Evolutionary conservation across 2,888 invertebrate genomes (phyloP).

Genomic region (Sisyra terminalis): DNA sequence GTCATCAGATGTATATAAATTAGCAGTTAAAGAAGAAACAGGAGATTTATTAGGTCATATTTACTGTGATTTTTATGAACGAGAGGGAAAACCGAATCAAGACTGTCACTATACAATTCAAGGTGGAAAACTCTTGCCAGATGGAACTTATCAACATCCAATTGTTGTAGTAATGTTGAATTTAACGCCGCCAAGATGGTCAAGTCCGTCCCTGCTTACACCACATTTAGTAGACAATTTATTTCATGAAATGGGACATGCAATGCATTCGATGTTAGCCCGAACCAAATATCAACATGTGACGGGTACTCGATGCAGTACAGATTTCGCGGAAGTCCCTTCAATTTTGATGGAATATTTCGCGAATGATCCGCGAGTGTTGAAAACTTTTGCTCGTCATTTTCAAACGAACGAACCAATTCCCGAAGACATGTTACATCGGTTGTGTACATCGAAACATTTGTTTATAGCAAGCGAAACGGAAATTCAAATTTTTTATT

Average conservation of each 20-base stretch:
- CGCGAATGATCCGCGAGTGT: constrained; percentile 70
- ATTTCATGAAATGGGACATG: constrained; percentile 98
- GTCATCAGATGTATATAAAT: constrained; percentile 77
- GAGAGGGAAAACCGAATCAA: constrained; percentile 83
- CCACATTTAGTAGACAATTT: constrained; percentile 86
- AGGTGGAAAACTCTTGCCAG: constrained; percentile 65
- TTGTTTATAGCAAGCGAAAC: constrained; percentile 80
- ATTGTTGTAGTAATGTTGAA: constrained; percentile 89
- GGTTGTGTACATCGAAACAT: constrained; percentile 71
- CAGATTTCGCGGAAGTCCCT: constrained; percentile 98
- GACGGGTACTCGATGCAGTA: constrained; percentile 89
- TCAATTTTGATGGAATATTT: constrained; percentile 99
- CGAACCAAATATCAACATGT: constrained; percentile 93
- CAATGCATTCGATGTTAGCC: constrained; percentile 96
- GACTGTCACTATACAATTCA: constrained; percentile 98
- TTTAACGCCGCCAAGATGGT: constrained; percentile 57
- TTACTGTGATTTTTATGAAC: constrained; percentile 92
- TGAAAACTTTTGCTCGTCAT: constrained; percentile 76
- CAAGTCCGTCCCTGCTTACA: constrained; percentile 61
- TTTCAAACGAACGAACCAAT: constrained; percentile 76
- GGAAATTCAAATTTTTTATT: constrained; percentile 77
- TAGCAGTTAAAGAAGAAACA: constrained; percentile 70
- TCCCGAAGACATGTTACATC: constrained; percentile 60
- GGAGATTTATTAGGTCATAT: constrained; percentile 81
- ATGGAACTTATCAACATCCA: constrained; percentile 78